phyloP scores from a whole-genome alignment of 2,797 vertebrate genomes.

The Vespertilio murinus region DNA sequence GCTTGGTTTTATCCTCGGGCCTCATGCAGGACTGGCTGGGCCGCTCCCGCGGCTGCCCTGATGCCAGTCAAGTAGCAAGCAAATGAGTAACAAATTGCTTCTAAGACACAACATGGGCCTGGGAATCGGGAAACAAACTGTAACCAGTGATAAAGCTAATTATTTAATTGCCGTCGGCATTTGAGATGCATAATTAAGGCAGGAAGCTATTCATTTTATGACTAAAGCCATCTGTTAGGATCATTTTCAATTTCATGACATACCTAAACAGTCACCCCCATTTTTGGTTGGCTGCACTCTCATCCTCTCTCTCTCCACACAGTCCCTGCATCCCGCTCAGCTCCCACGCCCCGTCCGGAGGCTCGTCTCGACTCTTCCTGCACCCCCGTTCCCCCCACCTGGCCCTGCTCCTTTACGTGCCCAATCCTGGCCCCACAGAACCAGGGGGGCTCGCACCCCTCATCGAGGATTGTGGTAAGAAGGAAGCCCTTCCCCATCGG shows the following conservation, averaged over 20 bases:
- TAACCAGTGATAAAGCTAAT: constrained; percentile 59
- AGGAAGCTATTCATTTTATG: constrained; percentile 45
- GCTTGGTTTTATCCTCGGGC: background rate
- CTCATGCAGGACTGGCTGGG: background rate
- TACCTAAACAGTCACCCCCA: background rate
- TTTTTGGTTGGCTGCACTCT: background rate
- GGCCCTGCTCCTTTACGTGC: background rate
- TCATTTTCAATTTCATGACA: constrained; percentile 3
- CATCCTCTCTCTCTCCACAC: accelerated
- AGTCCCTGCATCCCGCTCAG: background rate
- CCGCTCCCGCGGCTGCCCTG: background rate
- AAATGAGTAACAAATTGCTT: constrained; percentile 18
- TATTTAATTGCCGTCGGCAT: constrained; percentile 50
- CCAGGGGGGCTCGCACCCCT: background rate
- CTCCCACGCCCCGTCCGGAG: accelerated
- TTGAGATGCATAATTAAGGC: constrained; percentile 52
- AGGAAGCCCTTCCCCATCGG: background rate
- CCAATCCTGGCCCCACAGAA: background rate
- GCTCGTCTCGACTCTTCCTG: no score
- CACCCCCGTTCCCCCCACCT: accelerated
- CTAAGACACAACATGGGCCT: constrained; percentile 2
- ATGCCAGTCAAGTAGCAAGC: background rate
- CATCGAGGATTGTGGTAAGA: background rate
- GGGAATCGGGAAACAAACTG: constrained; percentile 53
- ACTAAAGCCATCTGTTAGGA: constrained; percentile 50